phyloP scores from a whole-genome alignment of 2,113 vertebrate species.

The Rhinichthys klamathensis region DNA sequence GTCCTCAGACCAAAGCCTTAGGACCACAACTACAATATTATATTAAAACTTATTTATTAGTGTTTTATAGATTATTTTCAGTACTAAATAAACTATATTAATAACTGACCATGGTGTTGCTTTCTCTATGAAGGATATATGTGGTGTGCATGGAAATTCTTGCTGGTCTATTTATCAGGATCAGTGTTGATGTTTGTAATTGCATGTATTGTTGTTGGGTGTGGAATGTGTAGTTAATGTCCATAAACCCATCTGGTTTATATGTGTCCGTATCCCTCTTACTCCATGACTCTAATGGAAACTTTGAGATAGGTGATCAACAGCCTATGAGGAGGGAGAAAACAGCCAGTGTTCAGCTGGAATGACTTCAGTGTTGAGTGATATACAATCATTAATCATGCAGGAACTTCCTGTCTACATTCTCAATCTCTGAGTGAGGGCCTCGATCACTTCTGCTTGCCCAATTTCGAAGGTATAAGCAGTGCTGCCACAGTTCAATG shows the following conservation, averaged over 20 bases:
- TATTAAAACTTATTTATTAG: background rate
- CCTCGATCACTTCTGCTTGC: background rate
- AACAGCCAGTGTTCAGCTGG: background rate
- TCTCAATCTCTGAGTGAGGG: background rate
- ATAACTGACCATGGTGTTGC: background rate
- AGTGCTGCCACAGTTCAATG: background rate
- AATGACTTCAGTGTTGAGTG: constrained; percentile 19
- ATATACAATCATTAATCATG: constrained; percentile 33
- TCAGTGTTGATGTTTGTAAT: background rate
- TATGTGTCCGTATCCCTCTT: constrained; percentile 5
- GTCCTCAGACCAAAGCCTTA: too few relatives aligned
- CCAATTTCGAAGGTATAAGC: background rate
- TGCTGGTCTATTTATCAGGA: background rate
- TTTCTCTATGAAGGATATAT: background rate
- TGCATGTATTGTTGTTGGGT: background rate
- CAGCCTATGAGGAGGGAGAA: constrained; percentile 3
- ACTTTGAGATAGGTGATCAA: constrained; percentile 24
- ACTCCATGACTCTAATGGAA: constrained; percentile 38
- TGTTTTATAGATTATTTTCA: background rate
- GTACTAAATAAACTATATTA: background rate
- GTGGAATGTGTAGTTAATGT: constrained; percentile 1
- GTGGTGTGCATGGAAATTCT: constrained; percentile 1
- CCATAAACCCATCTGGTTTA: constrained; percentile 31
- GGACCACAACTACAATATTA: too few relatives aligned
- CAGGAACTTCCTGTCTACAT: constrained; percentile 29